Evolutionary conservation across 2,888 invertebrate genomes (phyloP).

Genomic region (Brassicogethes aeneus): DNA sequence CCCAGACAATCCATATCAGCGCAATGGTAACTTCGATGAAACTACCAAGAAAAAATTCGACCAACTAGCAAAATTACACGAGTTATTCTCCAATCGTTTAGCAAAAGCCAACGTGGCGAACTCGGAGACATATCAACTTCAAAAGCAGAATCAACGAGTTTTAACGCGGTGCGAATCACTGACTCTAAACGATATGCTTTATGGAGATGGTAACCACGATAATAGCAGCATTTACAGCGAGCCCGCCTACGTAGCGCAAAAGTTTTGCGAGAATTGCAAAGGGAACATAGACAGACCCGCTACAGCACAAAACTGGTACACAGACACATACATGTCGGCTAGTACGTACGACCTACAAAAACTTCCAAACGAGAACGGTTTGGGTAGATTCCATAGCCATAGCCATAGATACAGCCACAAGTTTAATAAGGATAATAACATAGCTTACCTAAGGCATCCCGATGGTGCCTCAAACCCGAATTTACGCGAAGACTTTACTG

Average conservation of each 20-base stretch:
- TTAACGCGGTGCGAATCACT: constrained; percentile 62
- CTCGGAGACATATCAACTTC: constrained; percentile 51
- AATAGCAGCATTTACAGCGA: constrained; percentile 82
- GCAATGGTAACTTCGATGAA: constrained; percentile 33
- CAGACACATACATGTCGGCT: constrained; percentile 44
- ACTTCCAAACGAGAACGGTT: constrained; percentile 19
- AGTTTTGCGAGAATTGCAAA: constrained; percentile 69
- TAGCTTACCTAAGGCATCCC: constrained; percentile 72
- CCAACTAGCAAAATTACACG: constrained; percentile 71
- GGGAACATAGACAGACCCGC: constrained; percentile 60
- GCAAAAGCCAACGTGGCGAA: constrained; percentile 63
- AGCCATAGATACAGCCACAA: constrained; percentile 47
- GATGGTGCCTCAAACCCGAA: constrained; percentile 93
- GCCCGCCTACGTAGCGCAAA: constrained; percentile 68
- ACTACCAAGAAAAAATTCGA: constrained; percentile 56
- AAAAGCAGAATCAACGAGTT: constrained; percentile 30
- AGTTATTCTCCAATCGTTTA: constrained; percentile 70
- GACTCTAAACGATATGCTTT: constrained; percentile 58
- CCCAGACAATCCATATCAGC: constrained; percentile 36
- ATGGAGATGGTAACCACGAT: constrained; percentile 47
- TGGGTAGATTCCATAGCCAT: constrained; percentile 50
- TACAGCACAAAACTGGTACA: constrained; percentile 58
- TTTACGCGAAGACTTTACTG: constrained; percentile 59
- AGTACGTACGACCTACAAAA: constrained; percentile 44
- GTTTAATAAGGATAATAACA: constrained; percentile 44